phyloP scores from a whole-genome alignment of 2,797 vertebrate genomes.

The Alosa sapidissima region DNA sequence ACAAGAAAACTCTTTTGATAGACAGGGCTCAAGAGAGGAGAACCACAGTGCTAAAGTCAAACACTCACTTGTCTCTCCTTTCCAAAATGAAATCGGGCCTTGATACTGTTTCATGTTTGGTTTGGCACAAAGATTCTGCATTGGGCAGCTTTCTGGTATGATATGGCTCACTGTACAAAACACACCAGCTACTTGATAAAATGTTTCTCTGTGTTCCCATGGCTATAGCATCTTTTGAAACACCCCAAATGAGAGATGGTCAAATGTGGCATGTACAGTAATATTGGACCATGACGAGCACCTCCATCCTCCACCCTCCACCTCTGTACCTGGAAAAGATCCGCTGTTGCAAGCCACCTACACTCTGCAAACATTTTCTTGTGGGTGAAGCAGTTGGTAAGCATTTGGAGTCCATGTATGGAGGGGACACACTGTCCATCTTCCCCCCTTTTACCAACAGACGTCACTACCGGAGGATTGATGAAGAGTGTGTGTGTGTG shows the following conservation, averaged over 20 bases:
- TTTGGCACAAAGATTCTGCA: not conserved
- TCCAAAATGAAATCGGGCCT: too few species aligned
- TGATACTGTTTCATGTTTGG: too few species aligned
- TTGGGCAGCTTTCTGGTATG: not conserved
- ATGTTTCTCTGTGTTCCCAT: not conserved
- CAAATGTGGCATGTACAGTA: not conserved
- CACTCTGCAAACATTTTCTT: not conserved
- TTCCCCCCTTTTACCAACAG: not conserved
- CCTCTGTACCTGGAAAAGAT: not conserved
- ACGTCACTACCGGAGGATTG: not conserved
- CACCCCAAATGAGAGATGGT: not conserved
- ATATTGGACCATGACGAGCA: not conserved
- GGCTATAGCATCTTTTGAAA: not conserved
- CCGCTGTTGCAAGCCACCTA: not conserved
- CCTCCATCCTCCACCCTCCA: not conserved
- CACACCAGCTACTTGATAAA: not conserved
- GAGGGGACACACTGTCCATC: not conserved
- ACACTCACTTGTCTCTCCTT: too few species aligned
- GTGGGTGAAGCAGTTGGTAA: not conserved
- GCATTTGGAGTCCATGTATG: not conserved
- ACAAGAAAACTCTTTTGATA: too few species aligned
- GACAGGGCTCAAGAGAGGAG: too few species aligned
- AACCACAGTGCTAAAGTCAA: too few species aligned
- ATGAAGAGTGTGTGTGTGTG: not conserved
- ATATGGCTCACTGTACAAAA: not conserved